A percentile compares a stretch with the other conserved stretches of the same genome.
Evolutionary conservation across 2,797 vertebrate genomes (phyloP).

Genomic region (Xenopus petersii): DNA sequence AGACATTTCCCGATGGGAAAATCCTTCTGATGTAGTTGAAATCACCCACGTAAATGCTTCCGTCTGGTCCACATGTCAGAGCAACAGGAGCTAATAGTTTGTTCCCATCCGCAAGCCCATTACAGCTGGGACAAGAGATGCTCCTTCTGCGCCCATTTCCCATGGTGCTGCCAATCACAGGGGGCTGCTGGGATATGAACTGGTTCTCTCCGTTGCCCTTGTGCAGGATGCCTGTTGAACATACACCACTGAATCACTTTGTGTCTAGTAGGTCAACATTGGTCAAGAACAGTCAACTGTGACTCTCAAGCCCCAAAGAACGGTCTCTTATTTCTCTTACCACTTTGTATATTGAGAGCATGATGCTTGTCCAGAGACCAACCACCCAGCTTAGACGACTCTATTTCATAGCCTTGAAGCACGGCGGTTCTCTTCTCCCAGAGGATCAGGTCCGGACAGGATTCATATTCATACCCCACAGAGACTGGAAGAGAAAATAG

Average conservation of each 20-base stretch:
- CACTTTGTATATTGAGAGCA: constrained; percentile 93
- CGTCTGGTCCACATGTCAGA: constrained; percentile 88
- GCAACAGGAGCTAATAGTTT: constrained; percentile 95
- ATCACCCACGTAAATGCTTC: constrained; percentile 95
- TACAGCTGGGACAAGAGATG: constrained; percentile 97
- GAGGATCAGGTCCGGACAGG: constrained; percentile 92
- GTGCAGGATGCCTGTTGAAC: constrained; percentile 85
- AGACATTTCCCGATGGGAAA: constrained; percentile 95
- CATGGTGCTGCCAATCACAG: constrained; percentile 95
- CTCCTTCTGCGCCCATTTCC: constrained; percentile 92
- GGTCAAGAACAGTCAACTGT: too few species aligned
- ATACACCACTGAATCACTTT: too few species aligned
- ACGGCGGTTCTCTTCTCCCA: constrained; percentile 97
- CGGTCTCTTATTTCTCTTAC: constrained; percentile 67
- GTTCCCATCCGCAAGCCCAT: constrained; percentile 95
- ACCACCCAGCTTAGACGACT: constrained; percentile 91
- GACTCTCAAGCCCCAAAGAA: too few species aligned
- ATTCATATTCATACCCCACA: constrained; percentile 97
- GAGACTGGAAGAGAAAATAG: constrained; percentile 72
- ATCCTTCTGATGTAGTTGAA: constrained; percentile 98
- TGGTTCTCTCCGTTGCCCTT: constrained; percentile 97
- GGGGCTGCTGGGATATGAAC: constrained; percentile 96
- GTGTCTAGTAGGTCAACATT: too few species aligned
- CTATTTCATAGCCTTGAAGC: constrained; percentile 91
- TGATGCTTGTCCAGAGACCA: constrained; percentile 95